Conservation (phyloP, 2,797 vertebrate genomes). For the Sarcoramphus papa region DNA sequence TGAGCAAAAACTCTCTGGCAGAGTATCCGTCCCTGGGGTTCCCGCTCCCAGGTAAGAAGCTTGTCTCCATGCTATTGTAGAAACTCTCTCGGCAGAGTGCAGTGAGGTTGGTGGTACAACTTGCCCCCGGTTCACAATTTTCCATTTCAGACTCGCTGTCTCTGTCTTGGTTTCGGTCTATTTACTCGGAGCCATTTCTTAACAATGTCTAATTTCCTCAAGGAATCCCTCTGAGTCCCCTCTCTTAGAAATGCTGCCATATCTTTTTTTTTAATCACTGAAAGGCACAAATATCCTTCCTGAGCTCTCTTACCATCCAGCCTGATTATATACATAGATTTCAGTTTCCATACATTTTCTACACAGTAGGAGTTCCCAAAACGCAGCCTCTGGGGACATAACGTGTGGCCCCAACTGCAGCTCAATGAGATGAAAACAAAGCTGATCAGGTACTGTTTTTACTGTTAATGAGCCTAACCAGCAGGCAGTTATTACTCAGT, state of each 20-base stretch:
- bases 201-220: conserved; percentile 72
- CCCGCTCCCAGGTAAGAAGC: conserved; percentile 32
- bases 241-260: conserved; percentile 64
- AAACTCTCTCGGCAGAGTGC: conserved; percentile 9
- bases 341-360: conserved; percentile 61
- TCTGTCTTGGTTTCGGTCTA: conserved; percentile 71
- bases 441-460: conserved; percentile 58
- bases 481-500: conserved; percentile 59
- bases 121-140: conserved; percentile 62
- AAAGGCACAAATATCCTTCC: conserved; percentile 68
- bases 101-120: conserved; percentile 43
- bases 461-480: conserved; percentile 62
- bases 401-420: conserved; percentile 46
- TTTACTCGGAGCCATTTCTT: conserved; percentile 70
- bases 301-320: conserved; percentile 55
- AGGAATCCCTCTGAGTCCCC: conserved; percentile 67
- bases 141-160: conserved; percentile 69
- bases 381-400: conserved; percentile 49
- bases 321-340: conserved; percentile 64
- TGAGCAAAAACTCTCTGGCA: conserved; percentile 47
- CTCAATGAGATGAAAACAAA: conserved; percentile 57
- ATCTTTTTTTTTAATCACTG: conserved; percentile 66
- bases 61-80: conserved; percentile 24
- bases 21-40: background rate
- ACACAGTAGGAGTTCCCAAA: conserved; percentile 61